Evolutionary conservation across 2,113 vertebrate genomes (phyloP), one percentile per base, ranked within the genome.

Genomic region (Mirounga angustirostris): DNA sequence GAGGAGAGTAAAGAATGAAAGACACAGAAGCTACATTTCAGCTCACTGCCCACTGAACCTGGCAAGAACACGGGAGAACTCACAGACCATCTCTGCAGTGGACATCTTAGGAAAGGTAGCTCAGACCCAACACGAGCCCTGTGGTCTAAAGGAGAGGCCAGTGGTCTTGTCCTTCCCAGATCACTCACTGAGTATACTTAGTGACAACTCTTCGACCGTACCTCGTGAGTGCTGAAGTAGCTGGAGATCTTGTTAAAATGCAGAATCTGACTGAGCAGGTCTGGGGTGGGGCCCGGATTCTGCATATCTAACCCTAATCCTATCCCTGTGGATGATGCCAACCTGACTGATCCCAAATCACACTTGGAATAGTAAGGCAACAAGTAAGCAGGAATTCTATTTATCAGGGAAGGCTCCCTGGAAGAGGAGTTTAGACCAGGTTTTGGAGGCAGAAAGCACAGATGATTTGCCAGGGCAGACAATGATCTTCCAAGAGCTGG

Each of bases 311-410:
- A 19, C 1, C 40, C 73, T 74, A 74, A 46, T 43, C 71, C 13
- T 13, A 40, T 15, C 30, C 4, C 2, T 8, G 22, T 56, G 36
- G 9, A 8, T 12, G 0, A 7, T n/a, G 46, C 7, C 1, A 0
- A 22, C 1, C 5, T 7, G 1, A 3, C 5, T 59, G 18, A 36
- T 89, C 18, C 61, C 1, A 46, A 24, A 80, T 54, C 16, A 52
- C 84, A 4, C 16, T 9, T 69, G 11, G 59, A 56, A 14, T 3
- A 7, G 24, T 13, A 13, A 36, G 24, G 36, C 43, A 43, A 8
- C 4, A 0, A 22, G 7, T 4, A 63, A 74, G 16, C 13, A 21
- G 67, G 65, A 30, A 59, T 24, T 88, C 61, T 74, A 1, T 24
- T 78, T 33, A 86, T 88, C 58, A 84, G 30, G 30, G 63, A 58